phyloP scores from a whole-genome alignment of 1,140 invertebrate genomes.

The Oreohelix idahoensis region DNA sequence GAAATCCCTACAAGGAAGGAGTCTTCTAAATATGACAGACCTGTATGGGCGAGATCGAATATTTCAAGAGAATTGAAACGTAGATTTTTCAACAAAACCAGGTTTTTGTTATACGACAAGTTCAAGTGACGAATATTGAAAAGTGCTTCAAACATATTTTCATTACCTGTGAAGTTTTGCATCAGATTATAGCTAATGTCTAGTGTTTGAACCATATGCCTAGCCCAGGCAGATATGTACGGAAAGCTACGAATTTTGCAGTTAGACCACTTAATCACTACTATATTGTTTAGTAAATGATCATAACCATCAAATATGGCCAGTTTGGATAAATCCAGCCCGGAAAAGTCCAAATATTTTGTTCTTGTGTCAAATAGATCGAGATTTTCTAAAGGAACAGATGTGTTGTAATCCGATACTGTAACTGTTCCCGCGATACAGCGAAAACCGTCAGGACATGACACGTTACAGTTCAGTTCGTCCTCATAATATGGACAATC shows the following conservation, averaged over 20 bases:
- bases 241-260: neutral
- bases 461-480: neutral
- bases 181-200: neutral
- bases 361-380: neutral
- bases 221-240: neutral
- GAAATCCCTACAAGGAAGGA: neutral
- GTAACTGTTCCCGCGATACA: neutral
- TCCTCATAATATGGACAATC: constrained; percentile 6
- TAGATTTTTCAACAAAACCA: neutral
- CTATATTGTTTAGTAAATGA: neutral
- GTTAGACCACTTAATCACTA: neutral
- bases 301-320: no score
- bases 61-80: neutral
- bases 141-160: neutral
- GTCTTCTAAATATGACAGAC: neutral
- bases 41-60: no score
- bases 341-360: neutral
- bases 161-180: neutral
- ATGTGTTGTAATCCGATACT: neutral
- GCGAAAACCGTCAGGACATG: neutral
- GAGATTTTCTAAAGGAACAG: neutral
- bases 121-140: neutral
- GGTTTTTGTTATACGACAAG: no score
- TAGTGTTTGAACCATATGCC: neutral
- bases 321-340: neutral